Evolutionary conservation across 2,113 vertebrate species (phyloP).

Genomic region (Ia io): DNA sequence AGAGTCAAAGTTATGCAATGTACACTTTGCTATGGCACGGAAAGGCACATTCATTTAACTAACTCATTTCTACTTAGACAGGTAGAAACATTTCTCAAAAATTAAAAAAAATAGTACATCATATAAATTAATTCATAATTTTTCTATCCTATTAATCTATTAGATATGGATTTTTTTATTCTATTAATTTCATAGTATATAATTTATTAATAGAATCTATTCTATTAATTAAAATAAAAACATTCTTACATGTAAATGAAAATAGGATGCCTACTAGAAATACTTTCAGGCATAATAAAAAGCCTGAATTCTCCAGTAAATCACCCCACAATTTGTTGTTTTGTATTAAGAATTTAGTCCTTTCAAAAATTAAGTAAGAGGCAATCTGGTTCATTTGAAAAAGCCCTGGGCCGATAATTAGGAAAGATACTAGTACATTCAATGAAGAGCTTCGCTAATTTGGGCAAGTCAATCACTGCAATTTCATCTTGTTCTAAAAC

Average conservation of each 20-base stretch:
- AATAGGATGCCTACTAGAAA: not conserved
- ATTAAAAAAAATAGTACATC: not conserved
- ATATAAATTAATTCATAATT: not conserved
- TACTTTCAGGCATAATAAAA: not conserved
- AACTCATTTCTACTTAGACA: not conserved
- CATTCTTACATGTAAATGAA: not conserved
- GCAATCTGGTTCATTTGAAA: not conserved
- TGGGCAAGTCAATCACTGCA: not conserved
- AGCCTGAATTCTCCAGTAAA: not conserved
- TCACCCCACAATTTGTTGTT: not conserved
- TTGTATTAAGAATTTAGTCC: not conserved
- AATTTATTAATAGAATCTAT: not conserved
- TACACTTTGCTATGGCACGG: not conserved
- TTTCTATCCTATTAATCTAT: not conserved
- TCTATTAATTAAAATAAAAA: not conserved
- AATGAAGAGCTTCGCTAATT: not conserved
- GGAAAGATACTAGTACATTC: not conserved
- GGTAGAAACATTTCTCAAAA: not conserved
- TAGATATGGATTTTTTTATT: not conserved
- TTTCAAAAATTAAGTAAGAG: not conserved
- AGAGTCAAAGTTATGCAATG: not conserved
- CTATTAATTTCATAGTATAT: not conserved
- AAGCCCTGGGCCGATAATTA: not conserved
- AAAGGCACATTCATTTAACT: not conserved
- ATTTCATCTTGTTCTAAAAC: not conserved